Conservation (phyloP, 2,888 invertebrate genomes). For the Ditylenchus weischeri region DNA sequence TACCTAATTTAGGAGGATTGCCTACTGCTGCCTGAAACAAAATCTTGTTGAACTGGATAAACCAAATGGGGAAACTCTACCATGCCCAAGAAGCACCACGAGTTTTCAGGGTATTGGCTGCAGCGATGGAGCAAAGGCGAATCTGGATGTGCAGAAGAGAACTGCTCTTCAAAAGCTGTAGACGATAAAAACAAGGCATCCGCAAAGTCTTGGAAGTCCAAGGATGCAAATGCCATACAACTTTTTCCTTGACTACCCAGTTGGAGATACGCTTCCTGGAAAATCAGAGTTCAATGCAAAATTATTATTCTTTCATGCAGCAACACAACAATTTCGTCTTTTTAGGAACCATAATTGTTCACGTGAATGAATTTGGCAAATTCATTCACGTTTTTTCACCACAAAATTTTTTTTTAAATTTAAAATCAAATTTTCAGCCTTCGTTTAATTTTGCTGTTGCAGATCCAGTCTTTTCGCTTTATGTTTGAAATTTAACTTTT, state of each 20-base stretch:
- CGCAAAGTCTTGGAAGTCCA: constrained; percentile 34
- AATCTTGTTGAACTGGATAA: neutral
- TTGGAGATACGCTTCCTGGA: constrained; percentile 35
- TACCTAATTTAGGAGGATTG: constrained; percentile 29
- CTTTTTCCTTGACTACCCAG: constrained; percentile 32
- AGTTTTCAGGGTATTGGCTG: constrained; percentile 26
- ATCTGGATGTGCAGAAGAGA: constrained; percentile 4
- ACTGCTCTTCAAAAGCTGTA: too few relatives aligned
- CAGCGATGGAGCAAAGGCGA: neutral
- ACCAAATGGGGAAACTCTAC: neutral
- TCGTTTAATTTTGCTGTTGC: too few relatives aligned
- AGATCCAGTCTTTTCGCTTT: too few relatives aligned
- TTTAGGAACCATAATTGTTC: too few relatives aligned
- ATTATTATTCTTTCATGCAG: too few relatives aligned
- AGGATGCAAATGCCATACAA: constrained; percentile 39
- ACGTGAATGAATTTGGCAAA: too few relatives aligned
- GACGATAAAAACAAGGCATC: constrained; percentile 28
- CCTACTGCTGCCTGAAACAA: constrained; percentile 19
- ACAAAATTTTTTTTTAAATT: too few relatives aligned
- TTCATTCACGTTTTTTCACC: too few relatives aligned
- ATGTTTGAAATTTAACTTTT: too few relatives aligned
- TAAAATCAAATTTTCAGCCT: too few relatives aligned
- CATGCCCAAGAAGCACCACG: constrained; percentile 40
- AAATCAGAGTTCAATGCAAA: neutral
- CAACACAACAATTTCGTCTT: too few relatives aligned